Base-by-base conservation (phyloP, 2,797 vertebrate genomes). In the Threskiornis aethiopicus region DNA sequence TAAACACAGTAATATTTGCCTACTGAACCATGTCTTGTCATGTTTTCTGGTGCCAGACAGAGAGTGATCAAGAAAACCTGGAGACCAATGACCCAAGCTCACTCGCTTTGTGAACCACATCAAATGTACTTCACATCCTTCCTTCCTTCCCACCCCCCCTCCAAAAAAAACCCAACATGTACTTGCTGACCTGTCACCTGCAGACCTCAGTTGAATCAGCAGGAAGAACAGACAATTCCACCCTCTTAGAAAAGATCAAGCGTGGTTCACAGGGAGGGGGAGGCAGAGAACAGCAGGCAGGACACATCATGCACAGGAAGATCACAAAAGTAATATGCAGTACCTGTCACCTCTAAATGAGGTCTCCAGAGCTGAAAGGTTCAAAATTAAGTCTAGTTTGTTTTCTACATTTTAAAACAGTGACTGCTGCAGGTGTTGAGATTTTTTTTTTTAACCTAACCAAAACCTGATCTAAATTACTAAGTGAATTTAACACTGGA, bases 211-310 rank as follows among this genome's bases (percentile, higher is more conserved):
- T 1, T 85, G 76, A 84, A 62, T 73, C 59, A 65, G 49, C 21
- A 89, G 31, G 47, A 80, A 84, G n/a, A 83, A 46, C 19, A 83
- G 61, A 39, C 33, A 93, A 75, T 15, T 58, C 8, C 22, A 78
- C 15, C 37, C 26, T 29, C 21, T 75, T 41, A 69, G 20, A 73
- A 77, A 85, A 75, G 44, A 61, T 24, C 46, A 89, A 93, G 13
- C 2, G 1, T 0, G 0, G 57, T 61, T 87, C 2, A 1, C 4
- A 4, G 16, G 33, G 35, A 61, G 26, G 61, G n/a, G 16, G 25
- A 66, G 11, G 66, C 73, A 84, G 51, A 3, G 1, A 84, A 52
- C 26, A 54, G 22, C 11, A 6, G 21, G 26, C 44, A 94, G 73
- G 42, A 87, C 37, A 72, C 22, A 77, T 5, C 7, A 19, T 0